Evolutionary conservation across 1,140 invertebrate genomes (phyloP), one percentile per base, ranked within the genome.

Genomic region (Trinorchestia longiramus): DNA sequence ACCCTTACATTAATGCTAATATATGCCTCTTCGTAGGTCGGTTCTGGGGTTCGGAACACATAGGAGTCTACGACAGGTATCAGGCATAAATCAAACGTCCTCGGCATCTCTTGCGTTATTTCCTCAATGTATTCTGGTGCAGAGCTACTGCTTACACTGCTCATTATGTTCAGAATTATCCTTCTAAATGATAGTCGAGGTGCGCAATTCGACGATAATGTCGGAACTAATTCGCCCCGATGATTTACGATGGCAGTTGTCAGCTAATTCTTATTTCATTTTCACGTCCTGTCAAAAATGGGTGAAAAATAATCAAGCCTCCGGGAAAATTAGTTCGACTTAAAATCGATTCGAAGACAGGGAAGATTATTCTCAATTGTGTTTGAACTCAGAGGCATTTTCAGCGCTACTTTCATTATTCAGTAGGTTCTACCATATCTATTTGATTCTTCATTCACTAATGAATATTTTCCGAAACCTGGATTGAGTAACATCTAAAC

Each of bases 1-100:
- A 94, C 8, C 92, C 92, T 94, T 47, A 47, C 92, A 94, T 94
- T 94, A 94, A 94, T 94, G 43, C 92, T 94, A 94, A 94, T 94
- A 43, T 94, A 94, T 94, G 92, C 92, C 43, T 19, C 43, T 41
- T 28, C 88, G 28, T 28, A 77, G 62, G 62, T 90, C 41, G 41
- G 36, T 90, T 41, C 88, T 90, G 41, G 4, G 36, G 8, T 41
- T 90, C 88, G 88, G 88, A 90, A 42, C 28, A 90, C 43, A 17
- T 90, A 1, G 11, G 43, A 90, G 88, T 8, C 43, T 28, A 17
- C 88, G 88, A 3, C 88, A 90, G 88, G 88, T 90, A 90, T 90
- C 23, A 3, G 43, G 43, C 88, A 90, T 90, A 90, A 90, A 90
- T 90, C 88, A 42, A 11, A 42, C 3, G 88, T 90, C n/a, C 4